A percentile compares a stretch with the other conserved stretches of the same genome.
phyloP scores from a whole-genome alignment of 2,888 invertebrate species.

The Cosmia pyralina region DNA sequence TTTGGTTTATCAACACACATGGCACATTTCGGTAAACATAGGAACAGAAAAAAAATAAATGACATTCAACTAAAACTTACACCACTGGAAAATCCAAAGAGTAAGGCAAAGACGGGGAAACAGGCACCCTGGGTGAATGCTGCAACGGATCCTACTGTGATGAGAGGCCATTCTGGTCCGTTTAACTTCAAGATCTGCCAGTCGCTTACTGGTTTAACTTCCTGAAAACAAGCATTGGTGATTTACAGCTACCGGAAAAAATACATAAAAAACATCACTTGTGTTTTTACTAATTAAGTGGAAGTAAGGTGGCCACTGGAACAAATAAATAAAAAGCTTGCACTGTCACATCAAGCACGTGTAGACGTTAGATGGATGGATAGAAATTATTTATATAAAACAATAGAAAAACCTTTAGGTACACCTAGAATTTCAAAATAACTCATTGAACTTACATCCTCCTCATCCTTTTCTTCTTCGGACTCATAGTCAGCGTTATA shows the following conservation, averaged over 20 bases:
- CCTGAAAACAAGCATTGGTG: constrained; percentile 61
- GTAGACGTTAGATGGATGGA: too few species aligned
- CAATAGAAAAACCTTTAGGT: neutral
- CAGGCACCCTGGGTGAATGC: constrained; percentile 92
- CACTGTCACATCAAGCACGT: neutral
- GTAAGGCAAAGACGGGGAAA: constrained; percentile 92
- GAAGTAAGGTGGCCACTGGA: too few species aligned
- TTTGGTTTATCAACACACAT: neutral
- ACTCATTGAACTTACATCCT: constrained; percentile 73
- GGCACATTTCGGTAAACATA: neutral
- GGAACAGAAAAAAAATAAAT: neutral
- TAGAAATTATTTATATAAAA: neutral
- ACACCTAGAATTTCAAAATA: neutral
- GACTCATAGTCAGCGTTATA: constrained; percentile 81
- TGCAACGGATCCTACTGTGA: constrained; percentile 91
- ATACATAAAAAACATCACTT: neutral
- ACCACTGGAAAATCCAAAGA: constrained; percentile 92
- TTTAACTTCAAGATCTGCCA: constrained; percentile 91
- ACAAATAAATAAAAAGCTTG: neutral
- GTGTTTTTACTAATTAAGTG: neutral
- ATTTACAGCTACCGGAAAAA: neutral
- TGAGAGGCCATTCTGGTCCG: constrained; percentile 91
- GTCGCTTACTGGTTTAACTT: constrained; percentile 80
- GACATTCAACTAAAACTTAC: constrained; percentile 75
- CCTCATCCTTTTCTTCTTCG: constrained; percentile 79